Conservation (phyloP, 2,113 vertebrate genomes). For the Lamprotornis superbus region DNA sequence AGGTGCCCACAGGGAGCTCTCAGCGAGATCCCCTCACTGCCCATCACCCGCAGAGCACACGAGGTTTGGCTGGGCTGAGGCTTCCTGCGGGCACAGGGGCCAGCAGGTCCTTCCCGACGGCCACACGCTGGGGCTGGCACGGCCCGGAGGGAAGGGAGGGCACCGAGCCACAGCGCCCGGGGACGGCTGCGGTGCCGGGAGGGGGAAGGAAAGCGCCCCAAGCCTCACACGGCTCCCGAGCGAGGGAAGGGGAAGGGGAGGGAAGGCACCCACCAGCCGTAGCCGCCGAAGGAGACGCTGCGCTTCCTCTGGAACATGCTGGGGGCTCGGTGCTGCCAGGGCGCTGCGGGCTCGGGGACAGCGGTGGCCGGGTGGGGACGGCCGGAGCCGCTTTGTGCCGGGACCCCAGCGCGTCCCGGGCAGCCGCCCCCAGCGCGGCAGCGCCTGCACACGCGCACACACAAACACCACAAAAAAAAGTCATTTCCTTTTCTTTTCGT, state of each 20-base stretch:
- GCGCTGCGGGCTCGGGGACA: rapidly evolving
- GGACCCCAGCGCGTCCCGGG: not conserved
- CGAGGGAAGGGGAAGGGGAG: not conserved
- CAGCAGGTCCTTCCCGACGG: rapidly evolving
- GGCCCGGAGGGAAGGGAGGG: not conserved
- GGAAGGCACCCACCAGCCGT: slow-evolving; percentile 85
- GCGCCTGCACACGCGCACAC: not conserved
- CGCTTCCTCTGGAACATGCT: slow-evolving; percentile 89
- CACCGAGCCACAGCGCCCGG: rapidly evolving
- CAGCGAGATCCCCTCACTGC: rapidly evolving
- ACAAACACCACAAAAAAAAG: not conserved
- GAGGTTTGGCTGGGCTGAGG: rapidly evolving
- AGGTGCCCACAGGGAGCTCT: not conserved
- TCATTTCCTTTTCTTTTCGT: slow-evolving; percentile 22
- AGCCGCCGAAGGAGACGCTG: slow-evolving; percentile 93
- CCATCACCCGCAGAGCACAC: rapidly evolving
- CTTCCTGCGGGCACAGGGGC: rapidly evolving
- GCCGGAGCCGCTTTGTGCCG: rapidly evolving
- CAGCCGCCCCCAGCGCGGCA: not conserved
- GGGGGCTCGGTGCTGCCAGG: not conserved
- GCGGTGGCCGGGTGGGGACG: rapidly evolving
- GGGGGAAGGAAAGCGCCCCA: not conserved
- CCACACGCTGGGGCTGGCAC: rapidly evolving
- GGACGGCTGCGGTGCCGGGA: no score
- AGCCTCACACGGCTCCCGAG: rapidly evolving